Evolutionary conservation across 2,797 vertebrate genomes (phyloP).

Genomic region (Knipowitschia caucasica): DNA sequence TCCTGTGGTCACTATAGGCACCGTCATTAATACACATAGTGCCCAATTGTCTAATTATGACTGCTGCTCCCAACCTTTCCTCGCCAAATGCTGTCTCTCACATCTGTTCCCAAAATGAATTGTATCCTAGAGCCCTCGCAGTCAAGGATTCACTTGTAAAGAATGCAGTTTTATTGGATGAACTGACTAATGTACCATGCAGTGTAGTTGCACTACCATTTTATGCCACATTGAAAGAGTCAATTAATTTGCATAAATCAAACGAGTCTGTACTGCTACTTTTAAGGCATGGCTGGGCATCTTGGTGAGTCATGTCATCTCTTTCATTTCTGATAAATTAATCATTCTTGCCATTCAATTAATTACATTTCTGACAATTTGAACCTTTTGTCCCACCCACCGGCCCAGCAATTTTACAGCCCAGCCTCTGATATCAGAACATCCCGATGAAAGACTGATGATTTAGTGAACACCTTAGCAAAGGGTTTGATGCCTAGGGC

Average conservation of each 20-base stretch:
- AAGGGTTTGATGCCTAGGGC: constrained; percentile 90
- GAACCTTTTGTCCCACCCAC: constrained; percentile 81
- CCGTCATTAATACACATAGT: constrained; percentile 32
- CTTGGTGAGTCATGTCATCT: constrained; percentile 79
- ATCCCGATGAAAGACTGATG: constrained; percentile 83
- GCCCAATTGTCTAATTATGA: constrained; percentile 35
- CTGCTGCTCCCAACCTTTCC: constrained; percentile 40
- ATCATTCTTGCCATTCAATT: constrained; percentile 94
- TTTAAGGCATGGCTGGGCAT: constrained; percentile 88
- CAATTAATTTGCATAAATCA: constrained; percentile 99
- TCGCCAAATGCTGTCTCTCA: constrained; percentile 67
- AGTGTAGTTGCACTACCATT: constrained; percentile 93
- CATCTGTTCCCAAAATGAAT: constrained; percentile 85
- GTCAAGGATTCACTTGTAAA: constrained; percentile 84
- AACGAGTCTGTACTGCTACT: constrained; percentile 87
- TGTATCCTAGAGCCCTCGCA: constrained; percentile 81
- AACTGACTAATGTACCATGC: constrained; percentile 99
- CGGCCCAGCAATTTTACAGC: constrained; percentile 79
- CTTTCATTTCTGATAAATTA: constrained; percentile 90
- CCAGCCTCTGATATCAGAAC: constrained; percentile 86
- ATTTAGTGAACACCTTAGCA: constrained; percentile 96
- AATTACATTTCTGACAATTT: constrained; percentile 99
- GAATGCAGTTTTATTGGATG: constrained; percentile 91
- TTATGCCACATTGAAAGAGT: constrained; percentile 99
- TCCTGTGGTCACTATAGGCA: constrained; percentile 43